Conservation (phyloP, 2,888 invertebrate genomes). For the Thymelicus acteon region DNA sequence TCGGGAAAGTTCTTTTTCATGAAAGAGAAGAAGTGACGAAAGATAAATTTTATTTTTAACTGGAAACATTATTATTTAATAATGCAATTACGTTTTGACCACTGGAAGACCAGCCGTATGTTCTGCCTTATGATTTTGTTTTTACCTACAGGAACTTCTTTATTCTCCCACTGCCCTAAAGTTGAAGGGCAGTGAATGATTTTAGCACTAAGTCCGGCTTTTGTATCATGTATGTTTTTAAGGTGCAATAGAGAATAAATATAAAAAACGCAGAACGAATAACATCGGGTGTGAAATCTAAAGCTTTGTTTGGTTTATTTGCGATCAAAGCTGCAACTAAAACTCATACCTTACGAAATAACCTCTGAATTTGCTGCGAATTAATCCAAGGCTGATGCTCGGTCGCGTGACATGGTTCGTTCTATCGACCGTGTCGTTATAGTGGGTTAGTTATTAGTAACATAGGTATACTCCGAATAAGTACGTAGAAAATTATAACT, state of each 20-base stretch:
- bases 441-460: conserved; percentile 9
- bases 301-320: background rate
- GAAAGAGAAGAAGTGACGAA: too few species aligned
- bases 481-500: background rate
- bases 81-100: too few species aligned
- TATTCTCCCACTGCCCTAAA: too few species aligned
- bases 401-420: conserved; percentile 10
- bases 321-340: background rate
- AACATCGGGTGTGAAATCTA: background rate
- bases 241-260: background rate
- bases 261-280: background rate
- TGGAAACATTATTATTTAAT: too few species aligned
- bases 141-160: too few species aligned
- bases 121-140: too few species aligned
- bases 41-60: too few species aligned
- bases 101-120: too few species aligned
- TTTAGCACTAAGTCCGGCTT: too few species aligned
- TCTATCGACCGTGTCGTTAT: conserved; percentile 9
- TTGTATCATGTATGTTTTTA: too few species aligned
- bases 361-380: conserved; percentile 3
- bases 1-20: too few species aligned
- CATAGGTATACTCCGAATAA: background rate
- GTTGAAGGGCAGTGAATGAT: too few species aligned
- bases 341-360: background rate
- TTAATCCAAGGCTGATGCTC: conserved; percentile 8